These are phyloP conservation scores for Gastracanthus pulcherrimus DNA, from an alignment of 2,888 invertebrate species.

Conservation along the genomic window DNA sequence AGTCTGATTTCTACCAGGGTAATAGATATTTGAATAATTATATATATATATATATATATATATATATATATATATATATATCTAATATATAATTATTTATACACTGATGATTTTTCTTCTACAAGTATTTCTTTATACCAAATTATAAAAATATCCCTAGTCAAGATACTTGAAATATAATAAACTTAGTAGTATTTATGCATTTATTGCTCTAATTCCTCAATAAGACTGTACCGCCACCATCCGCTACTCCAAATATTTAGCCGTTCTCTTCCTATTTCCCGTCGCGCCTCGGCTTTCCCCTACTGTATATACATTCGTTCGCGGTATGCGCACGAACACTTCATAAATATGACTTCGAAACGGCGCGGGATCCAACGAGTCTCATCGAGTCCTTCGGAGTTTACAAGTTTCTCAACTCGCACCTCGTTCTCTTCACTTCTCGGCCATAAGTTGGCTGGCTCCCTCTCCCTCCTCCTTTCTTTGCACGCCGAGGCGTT, in stretches of 20 bases:
- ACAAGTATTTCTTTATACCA: neutral
- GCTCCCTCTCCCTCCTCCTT: neutral
- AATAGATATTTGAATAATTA: too few species aligned
- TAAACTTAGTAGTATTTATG: too few species aligned
- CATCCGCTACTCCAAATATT: constrained; percentile 48
- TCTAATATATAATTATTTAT: too few species aligned
- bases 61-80: too few species aligned
- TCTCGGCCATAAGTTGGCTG: constrained; percentile 47
- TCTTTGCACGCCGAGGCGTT: constrained; percentile 35
- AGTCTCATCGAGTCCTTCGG: constrained; percentile 8
- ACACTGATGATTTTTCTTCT: neutral
- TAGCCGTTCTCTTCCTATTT: constrained; percentile 34
- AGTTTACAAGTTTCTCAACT: constrained; percentile 63
- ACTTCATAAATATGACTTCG: constrained; percentile 69
- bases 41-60: too few species aligned
- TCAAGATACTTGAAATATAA: neutral
- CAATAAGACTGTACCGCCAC: neutral
- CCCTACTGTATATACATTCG: constrained; percentile 1
- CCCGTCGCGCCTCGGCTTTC: neutral
- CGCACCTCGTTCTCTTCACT: constrained; percentile 49
- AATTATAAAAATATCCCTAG: neutral
- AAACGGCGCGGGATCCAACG: constrained; percentile 57
- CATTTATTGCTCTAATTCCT: neutral
- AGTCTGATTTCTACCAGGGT: too few species aligned
- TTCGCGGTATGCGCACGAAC: constrained; percentile 38